phyloP scores from a whole-genome alignment of 2,113 vertebrate species.

The Cynocephalus volans region DNA sequence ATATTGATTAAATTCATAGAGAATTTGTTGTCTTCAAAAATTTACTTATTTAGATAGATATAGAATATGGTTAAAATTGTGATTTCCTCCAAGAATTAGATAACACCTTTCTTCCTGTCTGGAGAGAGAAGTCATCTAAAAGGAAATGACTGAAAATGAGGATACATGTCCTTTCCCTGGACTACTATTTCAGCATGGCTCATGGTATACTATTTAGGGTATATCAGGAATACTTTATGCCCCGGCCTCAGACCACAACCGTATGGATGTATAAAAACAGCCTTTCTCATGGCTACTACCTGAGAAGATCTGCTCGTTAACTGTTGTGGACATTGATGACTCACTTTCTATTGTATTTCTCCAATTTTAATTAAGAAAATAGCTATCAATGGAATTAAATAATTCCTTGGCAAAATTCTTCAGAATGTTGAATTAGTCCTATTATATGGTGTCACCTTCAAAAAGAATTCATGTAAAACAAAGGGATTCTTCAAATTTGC shows the following conservation, averaged over 20 bases:
- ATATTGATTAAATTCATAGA: neutral
- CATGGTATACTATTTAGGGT: neutral
- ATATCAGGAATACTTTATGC: neutral
- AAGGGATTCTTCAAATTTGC: neutral
- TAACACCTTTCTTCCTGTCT: neutral
- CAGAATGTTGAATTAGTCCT: conserved; percentile 31
- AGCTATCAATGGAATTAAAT: conserved; percentile 34
- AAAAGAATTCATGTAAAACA: conserved; percentile 1
- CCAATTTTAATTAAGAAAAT: neutral
- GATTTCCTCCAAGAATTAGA: neutral
- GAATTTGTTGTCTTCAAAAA: neutral
- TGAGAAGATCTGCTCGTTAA: neutral
- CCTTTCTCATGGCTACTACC: neutral
- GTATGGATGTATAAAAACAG: neutral
- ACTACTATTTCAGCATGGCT: neutral
- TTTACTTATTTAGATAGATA: neutral
- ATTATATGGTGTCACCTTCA: neutral
- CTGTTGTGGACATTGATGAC: neutral
- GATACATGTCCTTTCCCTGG: neutral
- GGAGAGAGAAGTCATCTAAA: neutral
- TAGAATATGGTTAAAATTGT: neutral
- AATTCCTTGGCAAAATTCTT: conserved; percentile 46
- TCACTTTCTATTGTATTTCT: neutral
- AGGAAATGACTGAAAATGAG: neutral
- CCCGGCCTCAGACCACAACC: neutral